Conservation (phyloP, 2,797 vertebrate species). For the Epinephelus malabaricus region DNA sequence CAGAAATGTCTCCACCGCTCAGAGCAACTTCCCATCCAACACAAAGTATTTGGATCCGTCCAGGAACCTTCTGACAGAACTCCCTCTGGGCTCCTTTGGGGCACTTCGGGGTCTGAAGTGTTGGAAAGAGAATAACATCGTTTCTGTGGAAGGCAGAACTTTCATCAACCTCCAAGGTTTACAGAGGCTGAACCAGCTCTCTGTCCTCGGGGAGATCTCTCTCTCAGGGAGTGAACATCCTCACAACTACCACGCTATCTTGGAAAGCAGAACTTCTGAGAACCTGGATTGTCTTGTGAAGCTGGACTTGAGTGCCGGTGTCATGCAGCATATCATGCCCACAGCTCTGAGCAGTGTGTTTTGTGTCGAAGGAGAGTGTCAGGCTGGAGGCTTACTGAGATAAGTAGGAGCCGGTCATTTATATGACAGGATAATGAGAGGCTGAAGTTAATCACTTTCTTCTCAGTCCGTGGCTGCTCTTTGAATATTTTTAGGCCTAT, state of each 20-base stretch:
- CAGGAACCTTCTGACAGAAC: slow-evolving; percentile 65
- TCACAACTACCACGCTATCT: slow-evolving; percentile 65
- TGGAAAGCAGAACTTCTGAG: slow-evolving; percentile 58
- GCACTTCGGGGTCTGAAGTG: slow-evolving; percentile 70
- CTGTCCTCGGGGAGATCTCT: slow-evolving; percentile 65
- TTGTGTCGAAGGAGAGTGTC: slow-evolving; percentile 29
- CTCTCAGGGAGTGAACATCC: slow-evolving; percentile 67
- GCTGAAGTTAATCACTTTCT: slow-evolving; percentile 38
- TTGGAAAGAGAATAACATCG: slow-evolving; percentile 75
- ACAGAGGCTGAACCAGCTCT: slow-evolving; percentile 72
- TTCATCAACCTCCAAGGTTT: slow-evolving; percentile 75
- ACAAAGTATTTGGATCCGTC: slow-evolving; percentile 77
- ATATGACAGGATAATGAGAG: slow-evolving; percentile 39
- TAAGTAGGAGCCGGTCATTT: slow-evolving; percentile 33
- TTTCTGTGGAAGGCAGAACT: slow-evolving; percentile 50
- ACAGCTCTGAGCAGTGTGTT: slow-evolving; percentile 73
- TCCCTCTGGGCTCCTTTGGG: slow-evolving; percentile 65
- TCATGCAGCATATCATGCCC: slow-evolving; percentile 54
- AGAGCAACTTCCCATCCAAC: slow-evolving; percentile 55
- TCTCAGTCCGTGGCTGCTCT: slow-evolving; percentile 9
- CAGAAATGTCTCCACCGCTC: slow-evolving; percentile 36
- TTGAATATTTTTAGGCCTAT: slow-evolving; percentile 22
- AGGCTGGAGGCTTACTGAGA: slow-evolving; percentile 31
- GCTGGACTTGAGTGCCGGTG: slow-evolving; percentile 68
- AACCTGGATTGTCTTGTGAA: slow-evolving; percentile 71